Evolutionary conservation across 1,140 invertebrate genomes (phyloP).

Genomic region (Brachionus rubens): DNA sequence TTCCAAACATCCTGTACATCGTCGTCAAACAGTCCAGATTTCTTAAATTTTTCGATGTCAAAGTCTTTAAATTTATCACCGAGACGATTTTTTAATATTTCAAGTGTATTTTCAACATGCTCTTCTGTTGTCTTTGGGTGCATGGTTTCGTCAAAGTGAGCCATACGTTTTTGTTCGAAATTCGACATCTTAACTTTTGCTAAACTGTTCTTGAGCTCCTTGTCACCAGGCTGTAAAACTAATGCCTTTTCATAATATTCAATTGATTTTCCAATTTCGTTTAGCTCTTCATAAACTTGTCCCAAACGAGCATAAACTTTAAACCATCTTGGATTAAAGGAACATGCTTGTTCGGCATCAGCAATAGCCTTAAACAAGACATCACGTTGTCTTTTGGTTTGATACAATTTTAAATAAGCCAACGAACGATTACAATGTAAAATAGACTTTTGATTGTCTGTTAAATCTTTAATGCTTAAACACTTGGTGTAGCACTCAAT

Average conservation of each 20-base stretch:
- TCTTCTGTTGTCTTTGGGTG: background rate
- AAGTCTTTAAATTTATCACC: background rate
- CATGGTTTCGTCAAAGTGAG: background rate
- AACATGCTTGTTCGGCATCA: background rate
- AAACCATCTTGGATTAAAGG: background rate
- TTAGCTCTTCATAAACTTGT: background rate
- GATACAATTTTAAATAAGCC: background rate
- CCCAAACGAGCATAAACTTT: slow-evolving; percentile 17
- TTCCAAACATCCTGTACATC: background rate
- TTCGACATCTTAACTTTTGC: background rate
- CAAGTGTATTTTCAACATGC: background rate
- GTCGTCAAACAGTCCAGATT: too few species aligned
- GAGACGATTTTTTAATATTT: background rate
- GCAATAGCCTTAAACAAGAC: slow-evolving; percentile 7
- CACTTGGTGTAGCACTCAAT: background rate
- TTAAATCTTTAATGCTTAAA: background rate
- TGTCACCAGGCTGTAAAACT: background rate
- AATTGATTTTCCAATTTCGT: slow-evolving; percentile 17
- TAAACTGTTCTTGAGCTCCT: background rate
- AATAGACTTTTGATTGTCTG: background rate
- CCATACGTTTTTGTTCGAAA: background rate
- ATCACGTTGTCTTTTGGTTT: background rate
- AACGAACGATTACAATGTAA: background rate
- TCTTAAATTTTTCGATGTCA: background rate
- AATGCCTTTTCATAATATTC: background rate